A percentile compares a stretch with the other conserved stretches of the same genome.
These are phyloP conservation scores for Andrena haemorrhoa DNA, from an alignment of 2,888 invertebrate species.

Conservation along the genomic window DNA sequence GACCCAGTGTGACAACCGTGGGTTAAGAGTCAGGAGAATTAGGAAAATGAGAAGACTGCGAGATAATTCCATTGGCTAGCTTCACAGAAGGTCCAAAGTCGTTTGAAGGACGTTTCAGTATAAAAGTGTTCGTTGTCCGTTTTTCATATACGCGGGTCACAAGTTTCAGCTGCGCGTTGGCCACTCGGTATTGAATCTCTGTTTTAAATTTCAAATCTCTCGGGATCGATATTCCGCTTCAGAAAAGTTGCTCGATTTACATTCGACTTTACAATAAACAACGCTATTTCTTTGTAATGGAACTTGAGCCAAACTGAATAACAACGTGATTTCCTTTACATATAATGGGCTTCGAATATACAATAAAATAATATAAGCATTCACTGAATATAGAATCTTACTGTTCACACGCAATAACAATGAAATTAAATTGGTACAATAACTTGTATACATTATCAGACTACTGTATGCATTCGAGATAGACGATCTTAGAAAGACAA, in stretches of 20 bases:
- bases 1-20: too few species aligned
- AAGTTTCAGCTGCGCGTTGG: conserved; percentile 4
- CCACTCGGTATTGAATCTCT: conserved; percentile 6
- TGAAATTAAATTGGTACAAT: too few species aligned
- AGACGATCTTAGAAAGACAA: too few species aligned
- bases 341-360: too few species aligned
- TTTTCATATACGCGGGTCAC: neutral
- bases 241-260: conserved; percentile 7
- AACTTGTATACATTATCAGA: too few species aligned
- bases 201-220: conserved; percentile 9
- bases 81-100: neutral
- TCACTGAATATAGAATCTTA: too few species aligned
- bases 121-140: neutral
- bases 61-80: neutral
- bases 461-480: too few species aligned
- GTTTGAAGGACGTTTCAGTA: neutral
- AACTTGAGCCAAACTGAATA: neutral
- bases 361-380: neutral
- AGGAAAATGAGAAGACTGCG: neutral
- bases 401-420: too few species aligned
- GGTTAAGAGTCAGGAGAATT: neutral
- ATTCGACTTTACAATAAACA: neutral
- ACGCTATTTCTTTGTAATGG: neutral
- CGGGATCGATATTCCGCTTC: neutral
- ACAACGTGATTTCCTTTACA: neutral